Evolutionary conservation across 2,888 invertebrate genomes (phyloP).

Genomic region (Xestia xanthographa): DNA sequence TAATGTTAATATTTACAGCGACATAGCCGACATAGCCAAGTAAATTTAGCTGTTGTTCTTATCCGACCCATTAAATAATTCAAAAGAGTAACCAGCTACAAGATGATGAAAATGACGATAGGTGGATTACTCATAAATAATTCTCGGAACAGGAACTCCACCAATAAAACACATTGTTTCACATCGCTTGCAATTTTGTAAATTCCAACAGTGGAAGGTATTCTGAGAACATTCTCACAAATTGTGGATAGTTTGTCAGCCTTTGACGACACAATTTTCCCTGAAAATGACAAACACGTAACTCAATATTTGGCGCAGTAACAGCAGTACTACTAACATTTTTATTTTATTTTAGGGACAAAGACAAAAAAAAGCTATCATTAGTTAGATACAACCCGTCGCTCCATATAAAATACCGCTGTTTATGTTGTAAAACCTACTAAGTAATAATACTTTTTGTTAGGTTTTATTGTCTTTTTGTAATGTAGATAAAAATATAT

Average conservation of each 20-base stretch:
- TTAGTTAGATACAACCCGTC: neutral
- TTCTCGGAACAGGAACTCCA: neutral
- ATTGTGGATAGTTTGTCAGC: conserved; percentile 1
- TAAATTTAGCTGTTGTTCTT: too few relatives aligned
- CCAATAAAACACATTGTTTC: neutral
- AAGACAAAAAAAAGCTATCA: too few relatives aligned
- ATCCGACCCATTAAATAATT: neutral
- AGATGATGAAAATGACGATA: neutral
- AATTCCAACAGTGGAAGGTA: too few relatives aligned
- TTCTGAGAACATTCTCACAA: too few relatives aligned
- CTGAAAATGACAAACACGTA: neutral
- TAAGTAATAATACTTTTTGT: too few relatives aligned
- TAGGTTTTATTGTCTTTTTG: too few relatives aligned
- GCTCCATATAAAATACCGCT: too few relatives aligned
- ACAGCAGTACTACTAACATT: neutral
- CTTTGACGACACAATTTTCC: neutral
- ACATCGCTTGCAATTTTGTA: neutral
- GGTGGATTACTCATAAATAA: neutral
- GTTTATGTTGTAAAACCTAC: too few relatives aligned
- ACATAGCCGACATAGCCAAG: too few relatives aligned
- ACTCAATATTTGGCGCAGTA: neutral
- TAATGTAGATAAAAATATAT: too few relatives aligned
- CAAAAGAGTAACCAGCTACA: neutral
- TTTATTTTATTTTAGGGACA: too few relatives aligned
- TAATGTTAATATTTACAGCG: too few relatives aligned